Conservation (phyloP, 2,888 invertebrate species). For the Formica aserva region DNA sequence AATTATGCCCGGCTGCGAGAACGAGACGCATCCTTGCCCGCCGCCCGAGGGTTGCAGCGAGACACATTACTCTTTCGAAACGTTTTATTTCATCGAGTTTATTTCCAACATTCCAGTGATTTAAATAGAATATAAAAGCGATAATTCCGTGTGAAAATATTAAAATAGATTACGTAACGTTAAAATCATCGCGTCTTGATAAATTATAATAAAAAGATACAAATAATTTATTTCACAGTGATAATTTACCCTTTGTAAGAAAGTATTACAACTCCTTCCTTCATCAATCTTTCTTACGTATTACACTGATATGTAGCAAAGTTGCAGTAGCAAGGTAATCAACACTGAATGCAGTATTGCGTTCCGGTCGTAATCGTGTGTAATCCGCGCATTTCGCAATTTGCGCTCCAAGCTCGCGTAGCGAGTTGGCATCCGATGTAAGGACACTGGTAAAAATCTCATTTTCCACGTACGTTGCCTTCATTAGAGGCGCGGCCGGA, state of each 20-base stretch:
- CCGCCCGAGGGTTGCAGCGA: neutral
- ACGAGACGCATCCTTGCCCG: conserved; percentile 46
- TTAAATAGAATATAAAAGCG: neutral
- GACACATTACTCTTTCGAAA: neutral
- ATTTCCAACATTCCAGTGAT: neutral
- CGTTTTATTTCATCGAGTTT: neutral
- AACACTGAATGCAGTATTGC: conserved; percentile 25
- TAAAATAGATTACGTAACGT: neutral
- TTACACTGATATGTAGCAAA: conserved; percentile 38
- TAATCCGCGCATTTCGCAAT: conserved; percentile 36
- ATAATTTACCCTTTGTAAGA: conserved; percentile 3
- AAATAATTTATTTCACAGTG: conserved; percentile 19
- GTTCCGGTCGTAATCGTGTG: conserved; percentile 34
- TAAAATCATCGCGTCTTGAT: neutral
- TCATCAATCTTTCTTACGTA: conserved; percentile 43
- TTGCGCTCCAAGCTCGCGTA: conserved; percentile 4
- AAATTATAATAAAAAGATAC: conserved; percentile 16
- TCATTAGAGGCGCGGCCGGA: conserved; percentile 26
- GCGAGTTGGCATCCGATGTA: neutral
- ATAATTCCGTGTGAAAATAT: neutral
- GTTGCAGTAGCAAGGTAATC: conserved; percentile 24
- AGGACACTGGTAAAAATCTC: neutral
- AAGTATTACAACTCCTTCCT: conserved; percentile 7
- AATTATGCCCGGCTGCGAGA: conserved; percentile 75
- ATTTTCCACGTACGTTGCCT: conserved; percentile 21